These are phyloP conservation scores for Psophia crepitans DNA, from an alignment of 2,113 vertebrate species.

Conservation along the genomic window DNA sequence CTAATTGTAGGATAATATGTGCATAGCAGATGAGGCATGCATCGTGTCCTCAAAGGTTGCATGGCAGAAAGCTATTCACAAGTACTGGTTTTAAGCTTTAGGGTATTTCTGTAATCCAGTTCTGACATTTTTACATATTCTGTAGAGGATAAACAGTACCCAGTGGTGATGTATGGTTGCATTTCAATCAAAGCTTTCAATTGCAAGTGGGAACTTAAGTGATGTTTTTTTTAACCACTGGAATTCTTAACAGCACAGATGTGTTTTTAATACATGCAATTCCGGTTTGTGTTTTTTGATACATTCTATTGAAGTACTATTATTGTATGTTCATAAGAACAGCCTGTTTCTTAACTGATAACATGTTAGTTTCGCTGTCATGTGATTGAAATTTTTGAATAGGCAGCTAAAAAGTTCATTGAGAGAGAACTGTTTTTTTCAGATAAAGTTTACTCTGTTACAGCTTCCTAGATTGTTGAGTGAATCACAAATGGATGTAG, in stretches of 20 bases:
- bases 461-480: background rate
- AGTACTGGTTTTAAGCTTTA: background rate
- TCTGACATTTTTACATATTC: background rate
- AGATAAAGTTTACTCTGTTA: background rate
- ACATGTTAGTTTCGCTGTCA: background rate
- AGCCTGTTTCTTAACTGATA: background rate
- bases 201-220: background rate
- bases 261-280: background rate
- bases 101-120: background rate
- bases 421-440: background rate
- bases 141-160: background rate
- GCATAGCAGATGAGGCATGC: fast-evolving
- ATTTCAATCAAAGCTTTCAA: background rate
- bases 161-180: background rate
- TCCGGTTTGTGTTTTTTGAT: background rate
- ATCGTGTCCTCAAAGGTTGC: background rate
- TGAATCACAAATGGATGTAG: background rate
- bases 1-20: background rate
- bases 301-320: background rate
- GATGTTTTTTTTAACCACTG: background rate
- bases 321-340: background rate
- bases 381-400: background rate
- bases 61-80: background rate
- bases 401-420: background rate
- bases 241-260: background rate